phyloP scores from a whole-genome alignment of 2,888 invertebrate genomes.

The Mystacides longicornis region DNA sequence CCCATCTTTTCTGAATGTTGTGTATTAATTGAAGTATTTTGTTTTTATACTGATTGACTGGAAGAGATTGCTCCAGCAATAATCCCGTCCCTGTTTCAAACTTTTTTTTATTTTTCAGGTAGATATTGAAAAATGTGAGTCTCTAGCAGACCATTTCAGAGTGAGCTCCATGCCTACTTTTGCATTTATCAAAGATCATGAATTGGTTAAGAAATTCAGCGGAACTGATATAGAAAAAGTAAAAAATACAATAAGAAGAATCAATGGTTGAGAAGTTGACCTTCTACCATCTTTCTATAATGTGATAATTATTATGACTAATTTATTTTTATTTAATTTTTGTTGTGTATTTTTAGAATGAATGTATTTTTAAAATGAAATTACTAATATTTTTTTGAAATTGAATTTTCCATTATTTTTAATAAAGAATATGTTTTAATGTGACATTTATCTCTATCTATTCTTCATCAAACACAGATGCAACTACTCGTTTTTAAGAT shows the following conservation, averaged over 20 bases:
- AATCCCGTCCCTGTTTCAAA: too few relatives aligned
- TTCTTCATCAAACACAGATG: too few relatives aligned
- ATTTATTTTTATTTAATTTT: not conserved
- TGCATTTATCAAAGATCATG: not conserved
- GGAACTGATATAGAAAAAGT: not conserved
- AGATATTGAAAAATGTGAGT: not conserved
- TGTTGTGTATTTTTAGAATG: not conserved
- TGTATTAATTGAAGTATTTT: too few relatives aligned
- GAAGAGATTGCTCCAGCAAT: too few relatives aligned
- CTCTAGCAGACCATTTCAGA: not conserved
- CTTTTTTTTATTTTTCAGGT: not conserved
- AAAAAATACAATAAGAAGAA: not conserved
- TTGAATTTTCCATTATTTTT: not conserved
- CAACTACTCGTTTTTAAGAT: too few relatives aligned
- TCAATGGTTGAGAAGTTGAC: not conserved
- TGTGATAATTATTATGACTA: not conserved
- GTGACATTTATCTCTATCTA: too few relatives aligned
- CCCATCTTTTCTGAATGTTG: too few relatives aligned
- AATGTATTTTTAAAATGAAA: not conserved
- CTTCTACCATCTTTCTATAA: too few relatives aligned
- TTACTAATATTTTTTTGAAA: not conserved
- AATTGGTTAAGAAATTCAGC: slow-evolving; percentile 1
- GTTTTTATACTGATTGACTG: too few relatives aligned
- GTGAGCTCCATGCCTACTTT: slow-evolving; percentile 3
- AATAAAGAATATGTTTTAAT: too few relatives aligned